Evolutionary conservation across 2,797 vertebrate genomes (phyloP).

Genomic region (Spatula versicolor): DNA sequence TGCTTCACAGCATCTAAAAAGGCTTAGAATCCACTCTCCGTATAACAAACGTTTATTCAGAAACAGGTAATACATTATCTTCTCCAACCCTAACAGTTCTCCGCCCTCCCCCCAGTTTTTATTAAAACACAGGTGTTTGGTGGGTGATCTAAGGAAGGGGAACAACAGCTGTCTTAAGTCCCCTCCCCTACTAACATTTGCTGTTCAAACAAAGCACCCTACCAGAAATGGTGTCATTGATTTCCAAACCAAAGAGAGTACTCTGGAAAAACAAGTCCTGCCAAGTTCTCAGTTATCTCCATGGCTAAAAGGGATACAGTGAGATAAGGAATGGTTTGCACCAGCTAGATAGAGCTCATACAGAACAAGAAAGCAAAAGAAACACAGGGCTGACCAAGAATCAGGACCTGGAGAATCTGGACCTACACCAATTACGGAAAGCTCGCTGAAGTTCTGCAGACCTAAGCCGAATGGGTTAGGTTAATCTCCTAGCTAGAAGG

Average conservation of each 20-base stretch:
- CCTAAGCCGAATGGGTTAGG: neutral
- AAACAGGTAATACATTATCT: constrained; percentile 74
- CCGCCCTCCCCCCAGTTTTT: neutral
- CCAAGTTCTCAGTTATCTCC: constrained; percentile 13
- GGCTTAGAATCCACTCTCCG: constrained; percentile 63
- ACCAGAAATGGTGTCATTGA: neutral
- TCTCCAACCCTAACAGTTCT: constrained; percentile 50
- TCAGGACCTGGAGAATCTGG: neutral
- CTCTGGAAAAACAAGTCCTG: constrained; percentile 20
- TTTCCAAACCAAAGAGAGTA: constrained; percentile 4
- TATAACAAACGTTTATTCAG: constrained; percentile 84
- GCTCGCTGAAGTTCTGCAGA: neutral
- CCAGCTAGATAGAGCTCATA: neutral
- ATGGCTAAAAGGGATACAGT: constrained; percentile 13
- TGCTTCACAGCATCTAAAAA: constrained; percentile 12
- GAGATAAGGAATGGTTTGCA: constrained; percentile 5
- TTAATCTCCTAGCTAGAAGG: neutral
- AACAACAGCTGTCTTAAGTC: constrained; percentile 20
- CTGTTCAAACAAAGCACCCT: neutral
- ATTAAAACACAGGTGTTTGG: constrained; percentile 52
- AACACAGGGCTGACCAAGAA: neutral
- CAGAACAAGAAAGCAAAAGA: constrained; percentile 41
- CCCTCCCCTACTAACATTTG: constrained; percentile 5
- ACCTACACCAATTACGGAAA: neutral
- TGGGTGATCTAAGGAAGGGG: constrained; percentile 44